phyloP scores from a whole-genome alignment of 2,113 vertebrate species.

The Phyllostomus discolor region DNA sequence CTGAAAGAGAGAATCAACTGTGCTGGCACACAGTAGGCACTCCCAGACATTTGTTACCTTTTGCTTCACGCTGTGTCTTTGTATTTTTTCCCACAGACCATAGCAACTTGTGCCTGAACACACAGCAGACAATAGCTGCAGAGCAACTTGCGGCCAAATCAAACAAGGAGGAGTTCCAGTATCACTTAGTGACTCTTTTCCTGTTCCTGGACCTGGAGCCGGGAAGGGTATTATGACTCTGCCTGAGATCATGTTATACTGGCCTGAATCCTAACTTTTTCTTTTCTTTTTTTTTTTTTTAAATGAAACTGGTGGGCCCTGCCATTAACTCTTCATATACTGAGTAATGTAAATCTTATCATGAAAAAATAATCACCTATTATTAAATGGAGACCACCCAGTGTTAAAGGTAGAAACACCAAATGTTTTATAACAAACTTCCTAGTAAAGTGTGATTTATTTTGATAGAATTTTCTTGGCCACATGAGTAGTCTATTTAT shows the following conservation, averaged over 20 bases:
- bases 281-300: conserved; percentile 54
- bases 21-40: not conserved
- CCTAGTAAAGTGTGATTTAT: not conserved
- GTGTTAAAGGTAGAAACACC: not conserved
- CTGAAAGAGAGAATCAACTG: not conserved
- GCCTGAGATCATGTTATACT: conserved; percentile 71
- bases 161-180: conserved; percentile 59
- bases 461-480: conserved; percentile 24
- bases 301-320: conserved; percentile 55
- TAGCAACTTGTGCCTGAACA: conserved; percentile 58
- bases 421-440: conserved; percentile 36
- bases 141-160: conserved; percentile 60
- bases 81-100: conserved; percentile 55
- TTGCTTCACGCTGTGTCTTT: conserved; percentile 40
- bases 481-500: not conserved
- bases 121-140: conserved; percentile 47
- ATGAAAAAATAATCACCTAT: not conserved
- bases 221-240: conserved; percentile 64
- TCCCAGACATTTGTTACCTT: not conserved
- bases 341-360: conserved; percentile 6
- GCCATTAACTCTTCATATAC: conserved; percentile 47
- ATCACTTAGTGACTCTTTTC: conserved; percentile 49
- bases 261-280: conserved; percentile 57
- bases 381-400: not conserved
- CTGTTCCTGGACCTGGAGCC: conserved; percentile 55